phyloP scores from a whole-genome alignment of 2,113 vertebrate genomes.

The Crotalus horridus region DNA sequence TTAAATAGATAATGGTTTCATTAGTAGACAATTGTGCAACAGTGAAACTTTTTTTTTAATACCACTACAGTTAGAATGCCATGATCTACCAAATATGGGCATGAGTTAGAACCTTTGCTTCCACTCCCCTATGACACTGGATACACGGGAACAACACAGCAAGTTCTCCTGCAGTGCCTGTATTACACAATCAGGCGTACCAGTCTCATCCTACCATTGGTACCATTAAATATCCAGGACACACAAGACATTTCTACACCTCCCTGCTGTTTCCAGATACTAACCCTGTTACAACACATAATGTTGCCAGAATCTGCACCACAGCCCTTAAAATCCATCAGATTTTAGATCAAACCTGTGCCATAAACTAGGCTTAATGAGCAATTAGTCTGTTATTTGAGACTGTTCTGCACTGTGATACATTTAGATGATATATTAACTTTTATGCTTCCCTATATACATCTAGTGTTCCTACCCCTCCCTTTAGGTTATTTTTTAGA shows the following conservation, averaged over 20 bases:
- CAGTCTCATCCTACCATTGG: background rate
- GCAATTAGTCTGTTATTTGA: background rate
- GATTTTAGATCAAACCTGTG: background rate
- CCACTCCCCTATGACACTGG: background rate
- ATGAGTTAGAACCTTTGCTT: background rate
- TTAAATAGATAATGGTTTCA: background rate
- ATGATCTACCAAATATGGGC: background rate
- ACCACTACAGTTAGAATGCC: background rate
- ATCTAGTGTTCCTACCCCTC: background rate
- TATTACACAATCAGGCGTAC: background rate
- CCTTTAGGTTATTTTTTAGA: background rate
- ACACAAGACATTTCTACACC: background rate
- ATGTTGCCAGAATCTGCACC: background rate
- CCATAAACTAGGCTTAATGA: background rate
- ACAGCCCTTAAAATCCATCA: background rate
- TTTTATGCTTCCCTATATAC: background rate
- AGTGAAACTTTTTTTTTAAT: background rate
- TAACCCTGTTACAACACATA: background rate
- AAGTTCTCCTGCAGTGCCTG: background rate
- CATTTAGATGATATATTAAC: background rate
- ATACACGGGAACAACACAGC: background rate
- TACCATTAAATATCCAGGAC: background rate
- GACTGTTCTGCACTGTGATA: background rate
- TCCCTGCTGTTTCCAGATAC: background rate
- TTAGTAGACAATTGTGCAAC: background rate